A percentile compares a stretch with the other conserved stretches of the same genome.
Conservation (phyloP, 2,797 vertebrate species). For the Tokudaia tokunoshimensis region DNA sequence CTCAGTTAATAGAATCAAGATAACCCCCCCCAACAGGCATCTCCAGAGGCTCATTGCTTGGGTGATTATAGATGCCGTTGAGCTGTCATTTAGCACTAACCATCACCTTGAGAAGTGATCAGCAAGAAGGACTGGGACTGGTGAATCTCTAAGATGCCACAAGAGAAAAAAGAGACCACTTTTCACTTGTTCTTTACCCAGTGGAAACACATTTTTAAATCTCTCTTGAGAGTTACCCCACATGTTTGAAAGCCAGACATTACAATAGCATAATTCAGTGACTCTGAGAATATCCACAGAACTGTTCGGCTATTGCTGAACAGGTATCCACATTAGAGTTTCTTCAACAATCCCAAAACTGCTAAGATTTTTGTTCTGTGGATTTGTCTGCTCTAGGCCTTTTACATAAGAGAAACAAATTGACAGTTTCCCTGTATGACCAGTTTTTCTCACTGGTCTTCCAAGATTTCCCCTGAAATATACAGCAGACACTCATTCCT, state of each 20-base stretch:
- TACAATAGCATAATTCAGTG: accelerated
- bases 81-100: not conserved
- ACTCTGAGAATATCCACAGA: not conserved
- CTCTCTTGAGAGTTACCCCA: not conserved
- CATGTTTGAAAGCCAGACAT: not conserved
- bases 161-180: not conserved
- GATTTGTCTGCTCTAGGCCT: not conserved
- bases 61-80: not conserved
- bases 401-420: not conserved
- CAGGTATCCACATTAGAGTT: not conserved
- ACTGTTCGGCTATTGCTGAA: not conserved
- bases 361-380: not conserved
- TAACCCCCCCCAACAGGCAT: no score
- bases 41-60: not conserved
- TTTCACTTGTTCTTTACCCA: not conserved
- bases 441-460: not conserved
- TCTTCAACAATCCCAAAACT: not conserved
- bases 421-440: not conserved
- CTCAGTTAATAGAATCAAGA: not conserved
- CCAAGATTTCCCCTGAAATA: not conserved
- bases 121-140: accelerated
- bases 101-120: not conserved
- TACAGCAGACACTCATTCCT: not conserved
- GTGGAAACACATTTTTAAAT: not conserved
- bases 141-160: not conserved